Evolutionary conservation across 2,888 invertebrate genomes (phyloP).

Genomic region (Chymomyza amoena): DNA sequence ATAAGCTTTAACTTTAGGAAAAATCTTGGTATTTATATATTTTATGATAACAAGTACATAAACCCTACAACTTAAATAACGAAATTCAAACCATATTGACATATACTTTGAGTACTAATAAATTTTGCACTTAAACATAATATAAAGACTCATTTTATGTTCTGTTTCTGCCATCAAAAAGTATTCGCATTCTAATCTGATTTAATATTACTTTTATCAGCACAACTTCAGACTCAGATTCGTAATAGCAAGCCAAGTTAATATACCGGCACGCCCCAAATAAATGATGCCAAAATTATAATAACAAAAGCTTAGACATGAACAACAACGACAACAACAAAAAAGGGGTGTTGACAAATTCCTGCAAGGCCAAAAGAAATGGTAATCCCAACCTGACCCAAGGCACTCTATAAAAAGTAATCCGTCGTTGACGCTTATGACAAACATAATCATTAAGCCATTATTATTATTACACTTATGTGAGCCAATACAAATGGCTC

Average conservation of each 20-base stretch:
- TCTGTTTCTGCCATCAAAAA: not conserved
- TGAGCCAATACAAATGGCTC: conserved; percentile 21
- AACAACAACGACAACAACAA: not conserved
- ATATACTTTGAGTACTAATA: not conserved
- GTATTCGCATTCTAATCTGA: not conserved
- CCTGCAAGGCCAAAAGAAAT: not conserved
- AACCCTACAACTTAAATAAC: too few relatives aligned
- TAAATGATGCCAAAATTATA: conserved; percentile 2
- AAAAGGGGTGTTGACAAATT: conserved; percentile 55
- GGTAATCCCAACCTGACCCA: conserved; percentile 28
- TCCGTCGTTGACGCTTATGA: conserved; percentile 49
- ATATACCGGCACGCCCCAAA: not conserved
- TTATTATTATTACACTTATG: conserved; percentile 67
- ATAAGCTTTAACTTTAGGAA: too few relatives aligned
- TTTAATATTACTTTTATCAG: not conserved
- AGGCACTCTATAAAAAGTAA: conserved; percentile 53
- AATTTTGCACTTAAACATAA: not conserved
- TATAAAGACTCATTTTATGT: not conserved
- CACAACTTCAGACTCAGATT: not conserved
- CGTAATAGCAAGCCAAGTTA: not conserved
- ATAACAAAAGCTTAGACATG: not conserved
- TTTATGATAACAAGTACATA: too few relatives aligned
- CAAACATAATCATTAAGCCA: conserved; percentile 65
- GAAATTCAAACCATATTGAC: not conserved
- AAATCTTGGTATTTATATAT: too few relatives aligned